Evolutionary conservation across 2,113 vertebrate species (phyloP).

Genomic region (Onychostruthus taczanowskii): DNA sequence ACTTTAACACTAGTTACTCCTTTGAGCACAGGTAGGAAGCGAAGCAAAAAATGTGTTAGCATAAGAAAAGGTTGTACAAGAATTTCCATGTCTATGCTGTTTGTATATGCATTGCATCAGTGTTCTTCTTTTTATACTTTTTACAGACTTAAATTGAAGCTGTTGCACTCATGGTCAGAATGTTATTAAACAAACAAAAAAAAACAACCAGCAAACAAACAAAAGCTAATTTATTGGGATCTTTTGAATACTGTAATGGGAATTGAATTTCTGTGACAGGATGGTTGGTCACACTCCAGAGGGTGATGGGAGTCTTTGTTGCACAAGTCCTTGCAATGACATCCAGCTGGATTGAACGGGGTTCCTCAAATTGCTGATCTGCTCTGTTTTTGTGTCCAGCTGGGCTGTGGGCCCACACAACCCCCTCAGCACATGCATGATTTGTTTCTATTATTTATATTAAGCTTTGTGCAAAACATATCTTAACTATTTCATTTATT

Average conservation of each 20-base stretch:
- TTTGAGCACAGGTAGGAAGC: not conserved
- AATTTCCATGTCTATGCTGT: not conserved
- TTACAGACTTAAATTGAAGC: not conserved
- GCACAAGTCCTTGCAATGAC: not conserved
- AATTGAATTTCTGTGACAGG: not conserved
- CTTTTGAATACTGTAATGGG: not conserved
- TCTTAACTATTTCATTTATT: not conserved
- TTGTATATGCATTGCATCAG: not conserved
- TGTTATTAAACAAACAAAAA: not conserved
- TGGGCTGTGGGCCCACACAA: rapidly evolving
- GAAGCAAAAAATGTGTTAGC: not conserved
- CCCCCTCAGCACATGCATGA: not conserved
- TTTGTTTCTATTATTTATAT: not conserved
- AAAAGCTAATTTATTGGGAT: not conserved
- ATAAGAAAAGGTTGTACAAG: not conserved
- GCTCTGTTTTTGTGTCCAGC: not conserved
- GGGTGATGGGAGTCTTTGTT: not conserved
- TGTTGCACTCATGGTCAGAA: not conserved
- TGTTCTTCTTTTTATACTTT: not conserved
- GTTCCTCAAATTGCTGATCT: rapidly evolving
- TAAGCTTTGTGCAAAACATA: not conserved
- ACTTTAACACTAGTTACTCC: not conserved
- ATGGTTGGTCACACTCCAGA: not conserved
- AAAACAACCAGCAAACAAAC: not conserved
- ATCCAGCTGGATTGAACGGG: not conserved